Conservation (phyloP, 2,888 invertebrate genomes). For the Axea sp. region DNA sequence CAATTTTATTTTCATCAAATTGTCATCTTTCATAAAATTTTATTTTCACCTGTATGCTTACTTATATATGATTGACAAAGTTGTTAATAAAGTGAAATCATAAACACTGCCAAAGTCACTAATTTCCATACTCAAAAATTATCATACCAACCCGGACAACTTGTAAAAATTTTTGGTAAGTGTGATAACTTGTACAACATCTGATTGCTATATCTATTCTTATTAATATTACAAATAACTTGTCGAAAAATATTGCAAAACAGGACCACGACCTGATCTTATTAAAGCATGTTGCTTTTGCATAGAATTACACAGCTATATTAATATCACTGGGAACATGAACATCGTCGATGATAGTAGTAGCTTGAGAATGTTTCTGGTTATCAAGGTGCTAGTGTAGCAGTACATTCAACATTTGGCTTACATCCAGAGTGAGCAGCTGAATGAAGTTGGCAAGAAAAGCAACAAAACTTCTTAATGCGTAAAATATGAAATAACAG, state of each 20-base stretch:
- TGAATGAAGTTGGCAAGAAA: conserved; percentile 79
- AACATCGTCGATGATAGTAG: conserved; percentile 46
- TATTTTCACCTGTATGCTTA: too few relatives aligned
- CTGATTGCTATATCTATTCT: conserved; percentile 71
- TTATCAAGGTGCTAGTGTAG: conserved; percentile 58
- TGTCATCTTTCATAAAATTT: too few relatives aligned
- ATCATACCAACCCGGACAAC: too few relatives aligned
- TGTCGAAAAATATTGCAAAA: conserved; percentile 70
- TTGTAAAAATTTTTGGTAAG: too few relatives aligned
- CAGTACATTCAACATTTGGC: conserved; percentile 75
- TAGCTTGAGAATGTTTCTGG: conserved; percentile 56
- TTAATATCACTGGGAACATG: conserved; percentile 38
- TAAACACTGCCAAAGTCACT: too few relatives aligned
- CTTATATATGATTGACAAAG: too few relatives aligned
- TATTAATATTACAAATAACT: conserved; percentile 68
- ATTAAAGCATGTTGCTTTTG: conserved; percentile 65
- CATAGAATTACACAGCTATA: conserved; percentile 45
- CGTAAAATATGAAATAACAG: too few relatives aligned
- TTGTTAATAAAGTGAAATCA: too few relatives aligned
- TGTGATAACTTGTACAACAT: conserved; percentile 70
- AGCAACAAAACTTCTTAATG: conserved; percentile 64
- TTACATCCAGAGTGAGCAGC: conserved; percentile 74
- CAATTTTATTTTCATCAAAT: too few relatives aligned
- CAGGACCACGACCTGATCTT: conserved; percentile 70
- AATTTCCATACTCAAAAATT: too few relatives aligned